Evolutionary conservation across 2,888 invertebrate species (phyloP), one percentile per base, ranked within the genome.

Genomic region (Icerya purchasi): DNA sequence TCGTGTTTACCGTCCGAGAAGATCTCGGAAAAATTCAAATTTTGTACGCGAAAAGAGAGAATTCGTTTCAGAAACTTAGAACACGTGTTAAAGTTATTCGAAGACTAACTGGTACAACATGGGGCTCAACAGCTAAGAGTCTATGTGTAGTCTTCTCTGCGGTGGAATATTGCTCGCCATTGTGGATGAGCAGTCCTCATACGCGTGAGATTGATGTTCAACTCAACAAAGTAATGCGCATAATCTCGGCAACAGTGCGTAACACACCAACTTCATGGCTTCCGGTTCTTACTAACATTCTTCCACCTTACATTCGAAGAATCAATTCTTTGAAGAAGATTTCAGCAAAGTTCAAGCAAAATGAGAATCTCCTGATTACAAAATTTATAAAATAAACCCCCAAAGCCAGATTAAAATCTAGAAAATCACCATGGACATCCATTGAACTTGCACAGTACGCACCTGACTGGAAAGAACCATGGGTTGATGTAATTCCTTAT

Each of bases 151-250:
- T n/a, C n/a, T n/a, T n/a, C n/a, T n/a, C n/a, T n/a, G n/a, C n/a
- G n/a, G n/a, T n/a, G n/a, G n/a, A 65, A 60, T 64, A 64, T 20
- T 59, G 61, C 50, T 59, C 60, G 10, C 60, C 63, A 25, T 64
- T 65, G 24, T 65, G 64, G 63, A 49, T 61, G 18, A 64, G 61
- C 49, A 64, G 63, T 55, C 22, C 51, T 23, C 62, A 62, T 57
- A 62, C 57, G 36, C 22, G 24, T 20, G 50, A 49, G 50, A 54
- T 64, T 25, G 62, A 65, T 20, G 50, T 54, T 18, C 63, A 64
- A 56, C 55, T 65, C 19, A 64, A 65, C 55, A 53, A 25, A 51
- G 53, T 53, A 50, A 61, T 58, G 58, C 50, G 58, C 54, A 54
- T 53, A 36, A 57, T 61, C 54, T 24, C 53, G 19, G 58, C 36